Evolutionary conservation across 2,113 vertebrate species (phyloP), one percentile per base, ranked within the genome.

Genomic region (Ivindomyrus marchei): DNA sequence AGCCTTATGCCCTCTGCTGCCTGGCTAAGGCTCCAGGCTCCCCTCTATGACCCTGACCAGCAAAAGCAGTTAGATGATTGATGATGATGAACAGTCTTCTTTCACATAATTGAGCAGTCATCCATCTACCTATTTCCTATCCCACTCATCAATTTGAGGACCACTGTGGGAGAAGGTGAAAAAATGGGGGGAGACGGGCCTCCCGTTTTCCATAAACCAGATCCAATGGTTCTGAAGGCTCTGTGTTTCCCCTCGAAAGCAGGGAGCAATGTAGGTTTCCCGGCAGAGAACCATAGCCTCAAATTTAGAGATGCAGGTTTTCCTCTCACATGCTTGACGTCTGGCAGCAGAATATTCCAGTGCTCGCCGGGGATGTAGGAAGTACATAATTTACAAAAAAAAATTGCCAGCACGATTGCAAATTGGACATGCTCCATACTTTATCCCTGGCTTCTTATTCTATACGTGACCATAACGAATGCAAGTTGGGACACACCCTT

Each of bases 311-410:
- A 80, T 80, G 74, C 74, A 80, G 74, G 74, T 80, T 80, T 80
- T 80, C 74, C 31, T 80, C 74, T 80, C 15, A 10, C 42, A 80
- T 42, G 74, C 74, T 42, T 80, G 31, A 80, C 74, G 36, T 80
- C 36, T 80, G 74, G 74, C 74, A 42, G 74, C 74, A 80, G 36
- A 17, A 42, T 80, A 19, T 80, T 80, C 74, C 74, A 80, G 36
- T 80, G 36, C 74, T 39, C 17, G 36, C 74, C 31, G 6, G 36
- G 74, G 36, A 36, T 80, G 74, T 39, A 42, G 74, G 74, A 80
- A 80, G 36, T 80, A 80, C 74, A 80, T 80, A 42, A 80, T 80
- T 80, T 80, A 80, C 74, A 19, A 80, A 80, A 80, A 77, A 42
- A 17, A 80, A 56, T 21, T 42, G 36, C 74, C 15, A 80, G 31